Base-by-base conservation (phyloP, 1,140 invertebrate species). In the Panulirus ornatus region DNA sequence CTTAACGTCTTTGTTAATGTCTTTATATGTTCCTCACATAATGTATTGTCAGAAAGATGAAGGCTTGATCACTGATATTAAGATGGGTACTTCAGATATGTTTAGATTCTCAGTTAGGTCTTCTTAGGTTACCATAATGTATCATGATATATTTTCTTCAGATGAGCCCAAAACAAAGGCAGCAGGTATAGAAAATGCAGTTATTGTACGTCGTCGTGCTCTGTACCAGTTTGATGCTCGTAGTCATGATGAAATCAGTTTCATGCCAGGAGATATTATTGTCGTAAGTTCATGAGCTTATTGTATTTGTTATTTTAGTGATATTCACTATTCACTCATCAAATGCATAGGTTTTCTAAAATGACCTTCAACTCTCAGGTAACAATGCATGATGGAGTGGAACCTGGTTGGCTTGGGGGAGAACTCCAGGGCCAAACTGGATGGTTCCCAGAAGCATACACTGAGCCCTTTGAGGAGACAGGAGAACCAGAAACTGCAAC, bases 391-490 rank as follows among this genome's bases (percentile, higher is more conserved):
- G 97, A 98, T 94, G 96, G 96, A 93, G 97, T 97, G 0, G 98
- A 99, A 93, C 98, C 98, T 14, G 99, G 98, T n/a, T 99, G 99
- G 99, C 95, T 98, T 91, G 97, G 97, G 91, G 99, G 99, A 5
- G 97, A 98, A 93, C 96, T 98, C 42, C 95, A 97, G 93, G 97
- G 97, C 34, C 96, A 97, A 91, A 96, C 96, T 8, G 98, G 99
- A n/a, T 99, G 98, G 98, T 99, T 99, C 94, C 99, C 99, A 3
- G 97, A 99, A 94, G 97, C 97, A 6, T 99, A 99, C 94, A 98
- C 98, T 19, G 97, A 99, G 84, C 14, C 47, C n/a, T 58, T 90
- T 27, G 91, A 90, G 8, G 88, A 71, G 27, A 85, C 75, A 19
- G 79, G 9, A 38, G 73, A 51, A 19, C 27, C 44, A 9, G 87